Conservation (phyloP, 1,140 invertebrate genomes). For the Tetramorium alpestre region DNA sequence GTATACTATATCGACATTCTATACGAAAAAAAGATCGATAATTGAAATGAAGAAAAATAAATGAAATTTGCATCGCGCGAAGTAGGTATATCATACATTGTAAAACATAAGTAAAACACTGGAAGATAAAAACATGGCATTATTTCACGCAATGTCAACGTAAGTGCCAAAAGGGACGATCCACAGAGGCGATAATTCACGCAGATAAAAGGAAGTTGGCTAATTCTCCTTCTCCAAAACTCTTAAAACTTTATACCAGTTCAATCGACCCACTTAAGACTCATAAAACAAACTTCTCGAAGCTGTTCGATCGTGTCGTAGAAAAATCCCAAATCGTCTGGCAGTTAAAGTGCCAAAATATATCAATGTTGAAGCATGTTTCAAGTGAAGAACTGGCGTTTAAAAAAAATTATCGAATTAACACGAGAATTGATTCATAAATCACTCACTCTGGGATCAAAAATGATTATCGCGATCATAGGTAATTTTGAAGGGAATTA, state of each 20-base stretch:
- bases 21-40: slow-evolving; percentile 15
- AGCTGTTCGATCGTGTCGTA: slow-evolving; percentile 53
- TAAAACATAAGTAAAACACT: not conserved
- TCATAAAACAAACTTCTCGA: slow-evolving; percentile 57
- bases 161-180: slow-evolving; percentile 23
- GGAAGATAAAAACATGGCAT: not conserved
- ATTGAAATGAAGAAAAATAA: not conserved
- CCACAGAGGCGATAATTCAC: slow-evolving; percentile 44
- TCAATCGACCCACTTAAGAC: slow-evolving; percentile 55
- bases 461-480: not conserved
- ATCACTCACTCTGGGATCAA: not conserved
- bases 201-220: slow-evolving; percentile 53
- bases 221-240: slow-evolving; percentile 36
- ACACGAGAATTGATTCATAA: not conserved
- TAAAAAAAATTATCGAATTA: not conserved
- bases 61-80: slow-evolving; percentile 1
- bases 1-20: slow-evolving; percentile 26
- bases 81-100: not conserved
- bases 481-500: not conserved
- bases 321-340: slow-evolving; percentile 33
- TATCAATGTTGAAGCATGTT: slow-evolving; percentile 13
- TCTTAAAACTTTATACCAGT: slow-evolving; percentile 53
- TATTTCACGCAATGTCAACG: not conserved
- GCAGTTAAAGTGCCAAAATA: slow-evolving; percentile 37
- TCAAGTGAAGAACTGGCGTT: not conserved